Conservation (phyloP, 1,140 invertebrate genomes). For the Heliothis subflexa region DNA sequence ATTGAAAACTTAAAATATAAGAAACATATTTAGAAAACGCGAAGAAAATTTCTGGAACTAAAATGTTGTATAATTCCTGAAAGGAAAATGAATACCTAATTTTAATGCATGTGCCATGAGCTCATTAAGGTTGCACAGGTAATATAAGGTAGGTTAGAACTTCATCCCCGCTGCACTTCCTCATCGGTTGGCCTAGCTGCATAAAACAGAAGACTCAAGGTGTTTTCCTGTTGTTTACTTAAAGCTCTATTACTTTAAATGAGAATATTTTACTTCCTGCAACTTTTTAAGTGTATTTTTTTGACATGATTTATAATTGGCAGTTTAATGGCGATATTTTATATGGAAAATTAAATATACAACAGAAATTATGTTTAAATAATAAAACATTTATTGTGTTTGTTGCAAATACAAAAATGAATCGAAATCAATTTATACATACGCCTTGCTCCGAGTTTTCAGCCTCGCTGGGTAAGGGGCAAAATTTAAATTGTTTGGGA, state of each 20-base stretch:
- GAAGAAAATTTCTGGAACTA: neutral
- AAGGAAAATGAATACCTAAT: neutral
- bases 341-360: no score
- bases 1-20: no score
- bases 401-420: no score
- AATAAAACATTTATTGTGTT: no score
- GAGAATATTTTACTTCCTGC: slow-evolving; percentile 2
- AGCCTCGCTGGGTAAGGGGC: no score
- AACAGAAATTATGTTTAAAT: no score
- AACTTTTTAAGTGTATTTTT: neutral
- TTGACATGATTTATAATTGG: neutral
- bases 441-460: no score
- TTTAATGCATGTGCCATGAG: neutral
- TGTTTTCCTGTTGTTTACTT: slow-evolving; percentile 38
- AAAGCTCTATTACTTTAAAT: slow-evolving; percentile 6
- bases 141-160: slow-evolving; percentile 18
- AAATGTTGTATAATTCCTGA: neutral
- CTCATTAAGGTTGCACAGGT: neutral
- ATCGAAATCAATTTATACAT: no score
- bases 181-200: slow-evolving; percentile 19
- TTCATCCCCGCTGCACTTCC: slow-evolving; percentile 27
- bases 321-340: no score
- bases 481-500: no score
- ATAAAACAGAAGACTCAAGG: slow-evolving; percentile 44
- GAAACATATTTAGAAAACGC: no score